These are phyloP conservation scores for Penaeus indicus DNA, from an alignment of 1,140 invertebrate species.

Conservation along the genomic window DNA sequence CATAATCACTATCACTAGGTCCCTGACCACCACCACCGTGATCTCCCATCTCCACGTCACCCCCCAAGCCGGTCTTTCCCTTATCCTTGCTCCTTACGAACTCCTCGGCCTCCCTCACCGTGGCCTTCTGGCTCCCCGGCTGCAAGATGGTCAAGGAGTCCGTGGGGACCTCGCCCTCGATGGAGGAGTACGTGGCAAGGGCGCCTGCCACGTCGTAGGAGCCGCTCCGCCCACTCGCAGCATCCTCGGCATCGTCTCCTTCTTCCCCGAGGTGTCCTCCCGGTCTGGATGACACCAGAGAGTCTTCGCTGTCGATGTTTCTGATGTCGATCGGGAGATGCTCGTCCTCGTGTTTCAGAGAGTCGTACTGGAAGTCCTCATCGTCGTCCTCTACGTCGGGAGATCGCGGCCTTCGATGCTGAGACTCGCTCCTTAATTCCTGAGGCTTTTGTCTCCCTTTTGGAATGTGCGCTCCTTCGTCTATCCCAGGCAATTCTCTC, in stretches of 20 bases:
- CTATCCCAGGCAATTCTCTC: no score
- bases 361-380: constrained; percentile 61
- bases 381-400: constrained; percentile 28
- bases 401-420: no score
- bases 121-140: not conserved
- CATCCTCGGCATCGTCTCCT: not conserved
- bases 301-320: constrained; percentile 61
- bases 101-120: constrained; percentile 24
- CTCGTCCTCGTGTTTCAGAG: constrained; percentile 53
- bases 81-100: not conserved
- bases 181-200: constrained; percentile 6
- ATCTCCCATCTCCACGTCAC: not conserved
- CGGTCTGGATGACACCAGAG: constrained; percentile 2
- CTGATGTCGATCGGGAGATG: constrained; percentile 50
- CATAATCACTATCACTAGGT: not conserved
- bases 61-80: not conserved
- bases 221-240: not conserved
- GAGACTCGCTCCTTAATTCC: not conserved
- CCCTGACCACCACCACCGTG: not conserved
- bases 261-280: not conserved
- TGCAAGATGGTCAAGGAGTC: constrained; percentile 20
- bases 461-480: not conserved
- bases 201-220: constrained; percentile 14
- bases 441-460: not conserved
- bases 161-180: constrained; percentile 32